A percentile compares a stretch with the other conserved stretches of the same genome.
phyloP scores from a whole-genome alignment of 1,140 invertebrate genomes.

The Brachionus sp. region DNA sequence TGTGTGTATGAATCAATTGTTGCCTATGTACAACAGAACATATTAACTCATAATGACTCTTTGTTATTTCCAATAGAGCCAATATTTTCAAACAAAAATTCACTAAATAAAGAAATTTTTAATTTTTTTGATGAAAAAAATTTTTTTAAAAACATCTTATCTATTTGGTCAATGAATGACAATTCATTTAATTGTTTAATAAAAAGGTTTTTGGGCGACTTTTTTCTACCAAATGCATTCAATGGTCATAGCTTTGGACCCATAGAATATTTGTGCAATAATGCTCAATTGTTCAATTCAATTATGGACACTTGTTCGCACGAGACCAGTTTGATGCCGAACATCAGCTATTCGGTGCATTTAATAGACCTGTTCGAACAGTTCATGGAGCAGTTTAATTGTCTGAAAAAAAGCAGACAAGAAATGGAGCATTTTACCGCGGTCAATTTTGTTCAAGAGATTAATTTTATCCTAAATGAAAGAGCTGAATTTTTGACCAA shows the following conservation, averaged over 20 bases:
- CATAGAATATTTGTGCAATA: not conserved
- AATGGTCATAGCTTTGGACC: not conserved
- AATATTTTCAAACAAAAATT: not conserved
- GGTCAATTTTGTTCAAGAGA: conserved; percentile 1
- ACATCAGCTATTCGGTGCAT: not conserved
- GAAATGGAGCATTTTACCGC: not conserved
- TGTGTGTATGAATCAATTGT: not conserved
- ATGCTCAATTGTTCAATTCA: not conserved
- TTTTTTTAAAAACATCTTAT: not conserved
- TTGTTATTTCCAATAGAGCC: not conserved
- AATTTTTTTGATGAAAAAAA: conserved; percentile 12
- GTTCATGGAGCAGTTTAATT: not conserved
- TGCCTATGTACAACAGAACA: not conserved
- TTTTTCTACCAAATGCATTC: not conserved
- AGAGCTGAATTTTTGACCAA: not conserved
- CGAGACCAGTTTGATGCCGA: not conserved
- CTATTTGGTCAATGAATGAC: not conserved
- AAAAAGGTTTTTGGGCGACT: not conserved
- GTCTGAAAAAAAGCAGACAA: not conserved
- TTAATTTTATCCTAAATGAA: not conserved
- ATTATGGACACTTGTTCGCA: not conserved
- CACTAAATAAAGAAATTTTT: not conserved
- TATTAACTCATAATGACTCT: not conserved
- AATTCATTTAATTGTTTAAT: not conserved
- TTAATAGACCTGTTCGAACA: not conserved